These are phyloP conservation scores for Phocides pigmalion DNA, from an alignment of 1,140 invertebrate species.

Conservation along the genomic window DNA sequence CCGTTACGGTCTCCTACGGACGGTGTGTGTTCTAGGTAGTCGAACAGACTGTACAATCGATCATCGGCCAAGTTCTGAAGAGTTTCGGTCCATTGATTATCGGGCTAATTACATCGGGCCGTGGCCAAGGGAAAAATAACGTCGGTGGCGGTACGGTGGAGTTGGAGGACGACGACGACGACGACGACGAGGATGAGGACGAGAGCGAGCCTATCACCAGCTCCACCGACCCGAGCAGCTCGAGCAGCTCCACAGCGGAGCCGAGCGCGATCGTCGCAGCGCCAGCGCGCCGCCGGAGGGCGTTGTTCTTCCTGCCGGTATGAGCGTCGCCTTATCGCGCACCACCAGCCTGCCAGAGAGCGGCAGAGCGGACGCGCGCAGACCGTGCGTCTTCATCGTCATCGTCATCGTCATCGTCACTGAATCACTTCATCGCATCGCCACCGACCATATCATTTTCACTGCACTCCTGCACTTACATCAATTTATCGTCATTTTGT, in stretches of 20 bases:
- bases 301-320: slow-evolving; percentile 75
- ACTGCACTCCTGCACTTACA: slow-evolving; percentile 20
- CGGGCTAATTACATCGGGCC: slow-evolving; percentile 82
- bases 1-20: slow-evolving; percentile 48
- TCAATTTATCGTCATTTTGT: slow-evolving; percentile 4
- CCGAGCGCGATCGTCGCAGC: slow-evolving; percentile 58
- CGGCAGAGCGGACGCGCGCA: slow-evolving; percentile 71
- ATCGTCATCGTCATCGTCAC: slow-evolving; percentile 81
- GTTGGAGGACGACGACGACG: slow-evolving; percentile 76
- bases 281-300: slow-evolving; percentile 68
- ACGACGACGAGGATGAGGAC: slow-evolving; percentile 68
- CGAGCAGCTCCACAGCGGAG: slow-evolving; percentile 12
- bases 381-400: slow-evolving; percentile 73
- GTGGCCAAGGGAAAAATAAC: slow-evolving; percentile 63
- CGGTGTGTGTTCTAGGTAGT: slow-evolving; percentile 87
- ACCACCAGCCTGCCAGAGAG: slow-evolving; percentile 71
- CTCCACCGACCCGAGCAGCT: too few species aligned
- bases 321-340: slow-evolving; percentile 73
- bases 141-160: slow-evolving; percentile 62
- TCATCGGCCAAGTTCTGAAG: slow-evolving; percentile 87
- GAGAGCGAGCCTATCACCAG: slow-evolving; percentile 50
- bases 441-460: slow-evolving; percentile 78
- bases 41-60: slow-evolving; percentile 90
- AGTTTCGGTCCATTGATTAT: slow-evolving; percentile 87
- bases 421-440: slow-evolving; percentile 81